Conservation (phyloP, 2,797 vertebrate species). For the Moxostoma hubbsi region DNA sequence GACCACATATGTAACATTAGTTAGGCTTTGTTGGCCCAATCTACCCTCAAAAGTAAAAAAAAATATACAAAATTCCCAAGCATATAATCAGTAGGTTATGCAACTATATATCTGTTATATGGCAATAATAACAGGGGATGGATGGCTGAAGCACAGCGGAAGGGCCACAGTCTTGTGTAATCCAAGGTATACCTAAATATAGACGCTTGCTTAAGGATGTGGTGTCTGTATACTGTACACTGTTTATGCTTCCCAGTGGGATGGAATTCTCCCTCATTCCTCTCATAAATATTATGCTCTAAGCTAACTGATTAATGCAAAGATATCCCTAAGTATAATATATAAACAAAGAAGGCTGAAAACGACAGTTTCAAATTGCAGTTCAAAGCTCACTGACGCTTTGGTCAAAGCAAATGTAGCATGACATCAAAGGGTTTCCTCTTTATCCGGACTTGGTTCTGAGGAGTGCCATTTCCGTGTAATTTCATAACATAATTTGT, state of each 20-base stretch:
- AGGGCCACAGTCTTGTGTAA: neutral
- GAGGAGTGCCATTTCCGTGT: conserved; percentile 24
- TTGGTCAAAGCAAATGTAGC: conserved; percentile 39
- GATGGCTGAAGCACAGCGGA: neutral
- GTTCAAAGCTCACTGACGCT: conserved; percentile 6
- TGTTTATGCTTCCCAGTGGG: neutral
- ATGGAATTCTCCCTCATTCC: neutral
- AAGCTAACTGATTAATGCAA: neutral
- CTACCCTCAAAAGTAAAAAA: neutral
- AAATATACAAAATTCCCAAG: neutral
- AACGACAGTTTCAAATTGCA: neutral
- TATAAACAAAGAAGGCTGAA: neutral
- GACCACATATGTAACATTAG: neutral
- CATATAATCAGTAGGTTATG: neutral
- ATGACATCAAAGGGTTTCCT: conserved; percentile 32
- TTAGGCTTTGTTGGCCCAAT: neutral
- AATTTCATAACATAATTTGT: conserved; percentile 29
- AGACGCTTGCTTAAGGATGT: neutral
- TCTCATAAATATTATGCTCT: neutral
- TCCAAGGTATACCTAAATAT: neutral
- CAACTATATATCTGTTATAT: neutral
- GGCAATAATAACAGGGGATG: neutral
- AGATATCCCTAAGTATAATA: neutral
- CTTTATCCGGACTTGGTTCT: conserved; percentile 10
- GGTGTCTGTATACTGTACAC: neutral